phyloP scores from a whole-genome alignment of 2,113 vertebrate species.

The Hemiprocne comata region DNA sequence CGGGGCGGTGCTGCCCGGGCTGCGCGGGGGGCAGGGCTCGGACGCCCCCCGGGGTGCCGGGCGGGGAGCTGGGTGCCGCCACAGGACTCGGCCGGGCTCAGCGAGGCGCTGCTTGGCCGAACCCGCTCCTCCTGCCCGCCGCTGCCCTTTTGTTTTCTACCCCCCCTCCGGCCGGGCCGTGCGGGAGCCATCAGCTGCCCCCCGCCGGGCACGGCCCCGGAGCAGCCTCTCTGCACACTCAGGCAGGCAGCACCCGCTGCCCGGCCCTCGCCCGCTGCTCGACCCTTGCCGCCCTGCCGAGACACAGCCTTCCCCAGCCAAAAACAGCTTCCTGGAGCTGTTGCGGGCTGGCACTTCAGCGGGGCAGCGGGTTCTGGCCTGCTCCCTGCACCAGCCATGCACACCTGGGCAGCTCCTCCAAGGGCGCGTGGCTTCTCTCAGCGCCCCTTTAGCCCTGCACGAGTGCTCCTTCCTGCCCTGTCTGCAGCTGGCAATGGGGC shows the following conservation, averaged over 20 bases:
- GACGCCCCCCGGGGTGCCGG: background rate
- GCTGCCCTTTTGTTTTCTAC: background rate
- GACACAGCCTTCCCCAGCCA: background rate
- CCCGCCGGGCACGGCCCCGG: background rate
- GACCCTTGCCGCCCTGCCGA: background rate
- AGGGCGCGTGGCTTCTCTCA: background rate
- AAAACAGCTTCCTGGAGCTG: fast-evolving
- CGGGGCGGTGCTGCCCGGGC: background rate
- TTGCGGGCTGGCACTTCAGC: background rate
- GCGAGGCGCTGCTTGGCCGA: background rate
- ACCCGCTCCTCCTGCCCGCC: background rate
- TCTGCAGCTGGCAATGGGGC: background rate
- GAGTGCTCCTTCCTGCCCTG: background rate
- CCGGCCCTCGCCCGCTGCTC: background rate
- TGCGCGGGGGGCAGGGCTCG: background rate
- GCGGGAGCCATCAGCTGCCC: background rate
- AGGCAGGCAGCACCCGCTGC: background rate
- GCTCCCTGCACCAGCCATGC: too few relatives aligned
- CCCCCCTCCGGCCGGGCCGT: background rate
- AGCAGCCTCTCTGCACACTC: background rate
- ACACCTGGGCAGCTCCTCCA: background rate
- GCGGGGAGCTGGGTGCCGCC: background rate
- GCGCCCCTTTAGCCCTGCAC: background rate
- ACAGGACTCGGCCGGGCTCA: background rate
- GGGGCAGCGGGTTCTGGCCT: fast-evolving